Percentiles rank a stretch among this genome's conserved stretches.
phyloP scores from a whole-genome alignment of 2,888 invertebrate genomes.

The Caenorhabditis sulstoni region DNA sequence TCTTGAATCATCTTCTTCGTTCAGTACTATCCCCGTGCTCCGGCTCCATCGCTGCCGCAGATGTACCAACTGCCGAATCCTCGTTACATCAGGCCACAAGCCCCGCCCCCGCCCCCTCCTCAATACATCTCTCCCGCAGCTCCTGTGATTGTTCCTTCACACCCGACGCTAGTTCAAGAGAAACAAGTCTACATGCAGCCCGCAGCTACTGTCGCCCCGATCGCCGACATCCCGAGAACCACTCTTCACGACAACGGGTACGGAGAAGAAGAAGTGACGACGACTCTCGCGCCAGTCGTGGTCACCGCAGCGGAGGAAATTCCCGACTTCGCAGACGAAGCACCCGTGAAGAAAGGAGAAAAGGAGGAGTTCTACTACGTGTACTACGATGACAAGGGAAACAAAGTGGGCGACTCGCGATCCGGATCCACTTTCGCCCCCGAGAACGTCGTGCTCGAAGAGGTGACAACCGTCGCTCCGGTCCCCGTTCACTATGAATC shows the following conservation, averaged over 20 bases:
- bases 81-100: slow-evolving; percentile 47
- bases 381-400: slow-evolving; percentile 59
- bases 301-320: slow-evolving; percentile 38
- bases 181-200: slow-evolving; percentile 40
- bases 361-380: slow-evolving; percentile 60
- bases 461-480: slow-evolving; percentile 32
- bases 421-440: slow-evolving; percentile 56
- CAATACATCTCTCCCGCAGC: slow-evolving; percentile 24
- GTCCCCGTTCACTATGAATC: slow-evolving; percentile 25
- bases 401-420: slow-evolving; percentile 57
- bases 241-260: slow-evolving; percentile 51
- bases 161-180: slow-evolving; percentile 20
- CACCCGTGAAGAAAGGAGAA: slow-evolving; percentile 31
- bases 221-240: slow-evolving; percentile 26
- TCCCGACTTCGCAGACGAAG: slow-evolving; percentile 43
- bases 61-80: slow-evolving; percentile 56
- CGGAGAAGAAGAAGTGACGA: slow-evolving; percentile 32
- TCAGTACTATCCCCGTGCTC: slow-evolving; percentile 42
- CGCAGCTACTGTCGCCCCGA: slow-evolving; percentile 36
- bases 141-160: slow-evolving; percentile 17
- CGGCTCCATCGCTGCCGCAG: slow-evolving; percentile 45
- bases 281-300: slow-evolving; percentile 17
- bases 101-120: slow-evolving; percentile 28
- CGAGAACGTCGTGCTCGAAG: slow-evolving; percentile 40
- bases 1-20: background rate